These are phyloP conservation scores for Chinchilla lanigera DNA, from an alignment of 2,113 vertebrate genomes.

Conservation along the genomic window DNA sequence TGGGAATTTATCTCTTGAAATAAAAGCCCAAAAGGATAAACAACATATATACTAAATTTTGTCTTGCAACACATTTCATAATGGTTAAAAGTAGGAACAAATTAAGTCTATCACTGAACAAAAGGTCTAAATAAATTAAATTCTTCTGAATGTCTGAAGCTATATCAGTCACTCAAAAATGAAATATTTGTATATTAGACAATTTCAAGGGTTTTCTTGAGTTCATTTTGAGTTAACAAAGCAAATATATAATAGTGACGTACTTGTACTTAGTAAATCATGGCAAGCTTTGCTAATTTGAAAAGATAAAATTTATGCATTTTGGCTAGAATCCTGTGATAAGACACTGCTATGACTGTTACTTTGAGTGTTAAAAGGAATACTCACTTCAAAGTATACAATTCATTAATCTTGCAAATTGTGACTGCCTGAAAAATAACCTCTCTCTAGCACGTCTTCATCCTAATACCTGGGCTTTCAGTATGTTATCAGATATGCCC, in stretches of 20 bases:
- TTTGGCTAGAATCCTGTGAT: not conserved
- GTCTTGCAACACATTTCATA: not conserved
- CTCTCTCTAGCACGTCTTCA: not conserved
- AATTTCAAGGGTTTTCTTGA: not conserved
- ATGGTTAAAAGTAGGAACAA: not conserved
- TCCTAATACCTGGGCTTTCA: not conserved
- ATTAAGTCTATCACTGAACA: not conserved
- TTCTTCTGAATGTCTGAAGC: not conserved
- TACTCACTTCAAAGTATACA: not conserved
- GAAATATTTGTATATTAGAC: not conserved
- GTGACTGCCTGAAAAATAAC: not conserved
- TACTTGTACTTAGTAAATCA: not conserved
- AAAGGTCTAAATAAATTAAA: not conserved
- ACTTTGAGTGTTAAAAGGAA: not conserved
- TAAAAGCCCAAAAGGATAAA: not conserved
- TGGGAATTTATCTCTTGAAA: not conserved
- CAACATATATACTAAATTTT: not conserved
- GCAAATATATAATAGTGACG: not conserved
- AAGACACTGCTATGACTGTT: not conserved
- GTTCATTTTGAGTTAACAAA: not conserved
- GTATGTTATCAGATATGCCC: not conserved
- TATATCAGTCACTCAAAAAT: not conserved
- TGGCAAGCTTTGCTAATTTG: not conserved
- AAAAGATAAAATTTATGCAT: not conserved
- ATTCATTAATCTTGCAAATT: not conserved